These are phyloP conservation scores for Porites evermanni DNA, from an alignment of 92 coral and sea anemone species.

Conservation along the genomic window DNA sequence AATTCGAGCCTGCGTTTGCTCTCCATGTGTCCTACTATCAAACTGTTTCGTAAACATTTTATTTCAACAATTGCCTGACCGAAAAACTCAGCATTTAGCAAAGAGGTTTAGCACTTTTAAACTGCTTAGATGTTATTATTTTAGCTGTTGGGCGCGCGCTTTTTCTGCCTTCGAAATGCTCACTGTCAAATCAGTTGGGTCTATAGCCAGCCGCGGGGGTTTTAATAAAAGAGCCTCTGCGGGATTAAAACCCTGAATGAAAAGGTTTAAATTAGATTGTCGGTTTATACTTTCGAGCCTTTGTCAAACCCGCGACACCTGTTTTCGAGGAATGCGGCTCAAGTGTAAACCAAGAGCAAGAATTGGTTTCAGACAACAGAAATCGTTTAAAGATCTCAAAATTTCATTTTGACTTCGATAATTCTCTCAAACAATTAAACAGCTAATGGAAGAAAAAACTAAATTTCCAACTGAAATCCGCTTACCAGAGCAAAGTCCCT, in stretches of 20 bases:
- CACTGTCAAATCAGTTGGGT: conserved; percentile 10
- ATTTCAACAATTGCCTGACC: conserved; percentile 28
- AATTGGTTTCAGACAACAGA: conserved; percentile 25
- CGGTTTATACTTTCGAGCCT: conserved; percentile 15
- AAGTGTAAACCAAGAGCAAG: conserved; percentile 27
- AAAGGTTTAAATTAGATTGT: conserved; percentile 35
- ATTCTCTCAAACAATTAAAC: conserved; percentile 33
- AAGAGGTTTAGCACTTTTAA: conserved; percentile 40
- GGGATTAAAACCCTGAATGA: conserved; percentile 31
- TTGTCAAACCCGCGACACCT: conserved; percentile 34
- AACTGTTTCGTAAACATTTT: conserved; percentile 39
- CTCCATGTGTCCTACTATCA: conserved; percentile 7
- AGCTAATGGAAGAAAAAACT: conserved; percentile 32
- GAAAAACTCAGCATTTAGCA: conserved; percentile 49
- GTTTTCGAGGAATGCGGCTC: conserved; percentile 24
- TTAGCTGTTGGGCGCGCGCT: conserved; percentile 27
- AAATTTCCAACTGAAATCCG: conserved; percentile 33
- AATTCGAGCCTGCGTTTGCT: neutral
- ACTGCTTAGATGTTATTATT: conserved; percentile 18
- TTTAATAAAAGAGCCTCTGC: conserved; percentile 25
- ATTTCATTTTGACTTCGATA: conserved; percentile 40
- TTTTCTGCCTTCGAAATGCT: neutral
- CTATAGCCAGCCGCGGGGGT: neutral
- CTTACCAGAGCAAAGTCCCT: conserved; percentile 36
- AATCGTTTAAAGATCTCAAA: conserved; percentile 14